Evolutionary conservation across 2,113 vertebrate species (phyloP).

Genomic region (Theropithecus gelada): DNA sequence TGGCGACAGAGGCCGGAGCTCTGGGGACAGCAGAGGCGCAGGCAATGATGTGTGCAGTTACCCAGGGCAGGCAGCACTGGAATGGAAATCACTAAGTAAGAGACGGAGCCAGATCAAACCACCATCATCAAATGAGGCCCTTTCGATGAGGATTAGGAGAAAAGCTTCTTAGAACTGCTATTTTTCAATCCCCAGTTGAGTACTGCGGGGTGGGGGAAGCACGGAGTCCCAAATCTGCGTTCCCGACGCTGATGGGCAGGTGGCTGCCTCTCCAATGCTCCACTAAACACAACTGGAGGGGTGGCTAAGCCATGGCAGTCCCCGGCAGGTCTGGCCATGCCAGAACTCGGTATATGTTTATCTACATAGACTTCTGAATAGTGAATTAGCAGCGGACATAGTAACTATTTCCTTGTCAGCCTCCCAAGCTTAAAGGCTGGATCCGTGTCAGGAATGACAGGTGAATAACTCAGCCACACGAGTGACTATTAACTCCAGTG

Average conservation of each 20-base stretch:
- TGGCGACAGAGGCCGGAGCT: not conserved
- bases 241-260: not conserved
- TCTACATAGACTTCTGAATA: not conserved
- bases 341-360: fast-evolving
- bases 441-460: constrained; percentile 45
- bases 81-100: not conserved
- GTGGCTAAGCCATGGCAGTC: constrained; percentile 4
- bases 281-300: not conserved
- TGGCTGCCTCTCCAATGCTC: not conserved
- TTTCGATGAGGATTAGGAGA: constrained; percentile 13
- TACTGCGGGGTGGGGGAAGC: not conserved
- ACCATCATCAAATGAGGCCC: not conserved
- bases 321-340: not conserved
- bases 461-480: constrained; percentile 56
- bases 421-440: not conserved
- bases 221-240: not conserved
- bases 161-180: not conserved
- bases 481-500: constrained; percentile 48
- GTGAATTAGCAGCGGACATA: not conserved
- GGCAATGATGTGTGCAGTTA: not conserved
- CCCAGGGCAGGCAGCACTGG: not conserved
- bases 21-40: not conserved
- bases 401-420: not conserved
- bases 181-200: not conserved
- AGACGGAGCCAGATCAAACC: not conserved